Evolutionary conservation across 2,113 vertebrate genomes (phyloP).

Genomic region (Fregetta grallaria): DNA sequence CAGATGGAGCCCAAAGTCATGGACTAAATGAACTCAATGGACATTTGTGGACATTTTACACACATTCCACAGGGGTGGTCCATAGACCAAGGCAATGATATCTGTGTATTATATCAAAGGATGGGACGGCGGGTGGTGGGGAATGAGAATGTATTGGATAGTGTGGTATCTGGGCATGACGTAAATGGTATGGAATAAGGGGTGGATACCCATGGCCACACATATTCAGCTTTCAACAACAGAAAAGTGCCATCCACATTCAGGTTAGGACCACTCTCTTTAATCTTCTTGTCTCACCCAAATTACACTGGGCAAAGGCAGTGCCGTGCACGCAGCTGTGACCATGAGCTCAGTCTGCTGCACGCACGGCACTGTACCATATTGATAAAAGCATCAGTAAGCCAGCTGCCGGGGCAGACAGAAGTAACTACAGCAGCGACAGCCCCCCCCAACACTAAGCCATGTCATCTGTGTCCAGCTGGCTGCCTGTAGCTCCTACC

Average conservation of each 20-base stretch:
- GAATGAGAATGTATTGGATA: no score
- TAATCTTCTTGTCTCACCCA: not conserved
- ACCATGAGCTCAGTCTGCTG: not conserved
- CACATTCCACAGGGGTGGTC: no score
- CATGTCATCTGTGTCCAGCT: not conserved
- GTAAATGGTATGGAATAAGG: no score
- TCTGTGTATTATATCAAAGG: no score
- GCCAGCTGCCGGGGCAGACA: not conserved
- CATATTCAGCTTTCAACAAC: not conserved
- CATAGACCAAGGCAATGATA: no score
- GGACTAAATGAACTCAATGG: no score
- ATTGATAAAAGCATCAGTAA: not conserved
- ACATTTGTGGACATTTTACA: no score
- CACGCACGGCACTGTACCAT: accelerated
- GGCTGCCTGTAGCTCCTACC: not conserved
- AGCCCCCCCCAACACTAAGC: not conserved
- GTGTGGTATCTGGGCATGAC: no score
- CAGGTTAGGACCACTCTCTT: not conserved
- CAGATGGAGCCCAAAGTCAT: no score
- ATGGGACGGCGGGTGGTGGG: no score
- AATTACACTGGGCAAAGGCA: not conserved
- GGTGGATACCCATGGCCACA: no score
- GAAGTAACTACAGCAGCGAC: not conserved
- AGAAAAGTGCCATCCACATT: not conserved
- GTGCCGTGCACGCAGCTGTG: not conserved